Base-by-base conservation (phyloP, 2,888 invertebrate species). In the Amphiduros pacificus region DNA sequence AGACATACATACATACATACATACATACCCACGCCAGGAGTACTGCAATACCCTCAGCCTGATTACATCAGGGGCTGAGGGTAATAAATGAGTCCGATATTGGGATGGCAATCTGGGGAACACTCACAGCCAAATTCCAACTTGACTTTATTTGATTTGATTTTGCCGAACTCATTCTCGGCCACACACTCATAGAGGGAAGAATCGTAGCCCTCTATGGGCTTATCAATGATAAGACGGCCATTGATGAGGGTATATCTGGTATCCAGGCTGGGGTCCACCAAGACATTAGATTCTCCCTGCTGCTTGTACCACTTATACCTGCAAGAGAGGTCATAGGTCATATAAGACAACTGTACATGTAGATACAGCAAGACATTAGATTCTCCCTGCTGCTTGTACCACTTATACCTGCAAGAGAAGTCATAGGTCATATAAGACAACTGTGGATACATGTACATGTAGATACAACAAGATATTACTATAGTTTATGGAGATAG, bases 171-270 rank as follows among this genome's bases (percentile, higher is more conserved):
- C 76, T 88, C 87, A 82, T 97, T 97, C n/a, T 88, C 85, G 1
- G 95, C 95, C 72, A 90, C 89, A 77, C 97, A 97, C 77, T 95
- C 94, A 82, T 95, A 97, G 20, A 89, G 88, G 0, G 94, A 93
- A 77, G 91, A 88, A 77, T 92, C 88, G 78, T 97, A 94, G 60
- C 85, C 85, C 67, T 84, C 84, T 78, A 87, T 89, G 74, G 91
- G 95, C 73, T 89, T 87, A 72, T 90, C 89, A 62, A 97, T 94
- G 72, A 94, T 92, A 9, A 97, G 85, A 66, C 90, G 90, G 28
- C 97, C 97, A 63, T 96, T 96, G 74, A 93, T 94, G 6, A 95
- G 83, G 1, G 95, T 93, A 76, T 90, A 93, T 61, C 93, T 88
- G 11, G 11, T 5, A 24, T 26, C 26, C 9, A 24, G 3, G 9